A percentile compares a stretch with the other conserved stretches of the same genome.
These are phyloP conservation scores for Perodicticus potto DNA, from an alignment of 2,797 vertebrate genomes.

Conservation along the genomic window DNA sequence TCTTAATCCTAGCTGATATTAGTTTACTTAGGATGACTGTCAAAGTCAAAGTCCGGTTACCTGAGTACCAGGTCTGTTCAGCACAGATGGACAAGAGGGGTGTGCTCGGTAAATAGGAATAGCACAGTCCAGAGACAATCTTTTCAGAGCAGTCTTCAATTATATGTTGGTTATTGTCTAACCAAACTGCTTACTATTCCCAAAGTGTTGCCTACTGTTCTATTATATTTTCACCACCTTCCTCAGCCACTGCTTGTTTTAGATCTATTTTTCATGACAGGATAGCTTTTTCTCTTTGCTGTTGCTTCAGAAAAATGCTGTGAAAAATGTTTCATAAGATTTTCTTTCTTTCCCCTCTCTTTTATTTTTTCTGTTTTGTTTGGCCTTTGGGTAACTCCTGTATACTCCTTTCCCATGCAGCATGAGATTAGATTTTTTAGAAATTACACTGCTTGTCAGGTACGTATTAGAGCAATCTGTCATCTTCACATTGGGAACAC, in stretches of 20 bases:
- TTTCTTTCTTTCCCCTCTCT: not conserved
- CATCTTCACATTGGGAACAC: not conserved
- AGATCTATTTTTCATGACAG: constrained; percentile 79
- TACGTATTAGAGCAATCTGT: constrained; percentile 11
- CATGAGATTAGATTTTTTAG: constrained; percentile 63
- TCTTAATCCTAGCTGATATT: constrained; percentile 62
- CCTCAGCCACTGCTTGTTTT: constrained; percentile 36
- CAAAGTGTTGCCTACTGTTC: constrained; percentile 36
- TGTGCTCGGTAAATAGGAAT: not conserved
- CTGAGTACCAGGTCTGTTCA: constrained; percentile 54
- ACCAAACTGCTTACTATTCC: constrained; percentile 68
- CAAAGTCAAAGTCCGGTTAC: constrained; percentile 60
- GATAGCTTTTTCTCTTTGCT: constrained; percentile 36
- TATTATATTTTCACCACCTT: constrained; percentile 31
- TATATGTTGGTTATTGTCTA: not conserved
- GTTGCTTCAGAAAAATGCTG: constrained; percentile 59
- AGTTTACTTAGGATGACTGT: constrained; percentile 51
- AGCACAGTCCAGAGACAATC: not conserved
- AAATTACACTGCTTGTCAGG: constrained; percentile 63
- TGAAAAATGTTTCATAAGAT: constrained; percentile 40
- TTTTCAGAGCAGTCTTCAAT: constrained; percentile 50
- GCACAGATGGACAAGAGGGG: not conserved
- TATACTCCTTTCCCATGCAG: not conserved
- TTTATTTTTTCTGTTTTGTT: not conserved
- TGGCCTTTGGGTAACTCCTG: constrained; percentile 48